Conservation (phyloP, 2,888 invertebrate species). For the Philereme transversata region DNA sequence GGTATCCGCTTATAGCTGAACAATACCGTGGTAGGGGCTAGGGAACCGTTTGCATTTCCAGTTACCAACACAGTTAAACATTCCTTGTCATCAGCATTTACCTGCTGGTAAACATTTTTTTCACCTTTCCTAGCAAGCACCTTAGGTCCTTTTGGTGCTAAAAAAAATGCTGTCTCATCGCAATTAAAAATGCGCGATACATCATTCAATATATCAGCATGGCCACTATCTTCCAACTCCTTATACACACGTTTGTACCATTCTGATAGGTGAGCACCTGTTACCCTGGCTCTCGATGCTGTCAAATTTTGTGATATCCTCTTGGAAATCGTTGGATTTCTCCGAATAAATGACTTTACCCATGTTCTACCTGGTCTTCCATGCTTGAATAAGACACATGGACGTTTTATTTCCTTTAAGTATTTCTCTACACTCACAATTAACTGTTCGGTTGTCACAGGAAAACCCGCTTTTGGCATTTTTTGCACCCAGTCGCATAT, state of each 20-base stretch:
- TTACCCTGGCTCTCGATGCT: constrained; percentile 35
- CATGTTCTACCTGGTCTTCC: constrained; percentile 35
- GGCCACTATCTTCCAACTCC: constrained; percentile 34
- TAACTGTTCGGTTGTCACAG: constrained; percentile 35
- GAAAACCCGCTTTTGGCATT: constrained; percentile 30
- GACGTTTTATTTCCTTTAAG: constrained; percentile 22
- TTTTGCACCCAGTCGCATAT: constrained; percentile 35
- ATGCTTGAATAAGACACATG: constrained; percentile 27
- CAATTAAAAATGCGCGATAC: constrained; percentile 37
- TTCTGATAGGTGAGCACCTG: constrained; percentile 35
- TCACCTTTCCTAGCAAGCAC: constrained; percentile 39
- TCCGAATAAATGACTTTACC: constrained; percentile 36
- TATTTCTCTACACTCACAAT: constrained; percentile 33
- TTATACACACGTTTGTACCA: constrained; percentile 38
- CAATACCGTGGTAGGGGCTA: constrained; percentile 31
- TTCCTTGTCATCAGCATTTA: constrained; percentile 38
- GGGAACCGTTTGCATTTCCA: constrained; percentile 34
- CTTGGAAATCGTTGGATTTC: constrained; percentile 36
- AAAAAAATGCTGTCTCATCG: constrained; percentile 41
- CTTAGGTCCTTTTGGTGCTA: constrained; percentile 33
- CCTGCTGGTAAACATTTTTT: constrained; percentile 36
- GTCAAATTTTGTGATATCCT: constrained; percentile 42
- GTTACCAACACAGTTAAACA: constrained; percentile 36
- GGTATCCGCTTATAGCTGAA: constrained; percentile 31
- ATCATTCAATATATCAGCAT: constrained; percentile 35